These are phyloP conservation scores for Polypedilum pembai DNA, from an alignment of 1,140 invertebrate genomes.

Conservation along the genomic window DNA sequence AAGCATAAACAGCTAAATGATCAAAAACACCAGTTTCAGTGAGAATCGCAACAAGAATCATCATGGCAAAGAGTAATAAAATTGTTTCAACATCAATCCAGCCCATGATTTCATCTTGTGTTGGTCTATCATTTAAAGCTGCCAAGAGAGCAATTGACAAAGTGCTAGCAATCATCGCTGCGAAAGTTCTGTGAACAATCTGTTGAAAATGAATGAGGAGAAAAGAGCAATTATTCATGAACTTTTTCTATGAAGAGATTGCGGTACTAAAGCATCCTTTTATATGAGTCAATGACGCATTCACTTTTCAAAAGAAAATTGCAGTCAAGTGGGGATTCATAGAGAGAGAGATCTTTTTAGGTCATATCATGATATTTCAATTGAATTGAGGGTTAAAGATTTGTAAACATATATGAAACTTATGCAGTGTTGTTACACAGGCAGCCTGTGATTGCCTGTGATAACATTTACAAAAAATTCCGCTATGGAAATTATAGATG, in stretches of 20 bases:
- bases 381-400: neutral
- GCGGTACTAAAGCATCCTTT: too few relatives aligned
- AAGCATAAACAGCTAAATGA: slow-evolving; percentile 59
- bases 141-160: slow-evolving; percentile 56
- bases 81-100: slow-evolving; percentile 70
- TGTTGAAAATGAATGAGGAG: slow-evolving; percentile 34
- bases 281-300: too few relatives aligned
- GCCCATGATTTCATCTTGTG: slow-evolving; percentile 53
- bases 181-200: slow-evolving; percentile 57
- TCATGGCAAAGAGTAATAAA: slow-evolving; percentile 66
- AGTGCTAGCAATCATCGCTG: slow-evolving; percentile 61
- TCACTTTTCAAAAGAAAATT: too few relatives aligned
- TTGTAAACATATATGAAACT: neutral
- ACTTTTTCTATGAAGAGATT: neutral
- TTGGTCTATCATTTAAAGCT: slow-evolving; percentile 56
- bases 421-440: too few relatives aligned
- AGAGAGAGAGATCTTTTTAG: too few relatives aligned
- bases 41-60: slow-evolving; percentile 64
- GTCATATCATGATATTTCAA: neutral
- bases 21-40: slow-evolving; percentile 71
- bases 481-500: too few relatives aligned
- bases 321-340: too few relatives aligned
- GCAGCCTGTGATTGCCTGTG: too few relatives aligned
- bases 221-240: neutral
- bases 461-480: too few relatives aligned